Percentiles rank a stretch among this genome's conserved stretches.
Conservation (phyloP, 2,888 invertebrate species). For the Microplitis manilae region DNA sequence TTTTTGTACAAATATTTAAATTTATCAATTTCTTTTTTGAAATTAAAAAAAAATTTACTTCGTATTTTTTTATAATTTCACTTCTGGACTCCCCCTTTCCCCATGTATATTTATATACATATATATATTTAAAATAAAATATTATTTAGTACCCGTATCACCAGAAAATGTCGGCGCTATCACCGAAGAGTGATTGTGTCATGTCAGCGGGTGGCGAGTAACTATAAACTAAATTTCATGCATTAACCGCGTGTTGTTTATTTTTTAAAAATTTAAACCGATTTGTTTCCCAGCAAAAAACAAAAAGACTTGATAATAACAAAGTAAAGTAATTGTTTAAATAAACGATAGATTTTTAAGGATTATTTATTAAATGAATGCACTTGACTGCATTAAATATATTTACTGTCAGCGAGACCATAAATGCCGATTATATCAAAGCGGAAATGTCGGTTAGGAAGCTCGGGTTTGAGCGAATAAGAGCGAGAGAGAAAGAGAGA, state of each 20-base stretch:
- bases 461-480: not conserved
- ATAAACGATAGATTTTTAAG: not conserved
- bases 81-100: no score
- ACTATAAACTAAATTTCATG: constrained; percentile 40
- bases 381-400: not conserved
- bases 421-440: constrained; percentile 26
- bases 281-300: no score
- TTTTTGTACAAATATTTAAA: no score
- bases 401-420: not conserved
- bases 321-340: no score
- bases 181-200: constrained; percentile 42
- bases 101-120: no score
- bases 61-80: no score
- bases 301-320: no score
- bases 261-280: no score
- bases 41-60: no score
- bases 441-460: constrained; percentile 34
- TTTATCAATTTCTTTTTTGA: no score
- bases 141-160: constrained; percentile 18
- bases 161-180: constrained; percentile 38
- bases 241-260: constrained; percentile 45
- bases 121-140: not conserved
- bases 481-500: not conserved
- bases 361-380: not conserved
- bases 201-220: constrained; percentile 36